Percentiles rank a stretch among this genome's conserved stretches.
phyloP scores from a whole-genome alignment of 2,113 vertebrate genomes.

The Hippopotamus amphibius region DNA sequence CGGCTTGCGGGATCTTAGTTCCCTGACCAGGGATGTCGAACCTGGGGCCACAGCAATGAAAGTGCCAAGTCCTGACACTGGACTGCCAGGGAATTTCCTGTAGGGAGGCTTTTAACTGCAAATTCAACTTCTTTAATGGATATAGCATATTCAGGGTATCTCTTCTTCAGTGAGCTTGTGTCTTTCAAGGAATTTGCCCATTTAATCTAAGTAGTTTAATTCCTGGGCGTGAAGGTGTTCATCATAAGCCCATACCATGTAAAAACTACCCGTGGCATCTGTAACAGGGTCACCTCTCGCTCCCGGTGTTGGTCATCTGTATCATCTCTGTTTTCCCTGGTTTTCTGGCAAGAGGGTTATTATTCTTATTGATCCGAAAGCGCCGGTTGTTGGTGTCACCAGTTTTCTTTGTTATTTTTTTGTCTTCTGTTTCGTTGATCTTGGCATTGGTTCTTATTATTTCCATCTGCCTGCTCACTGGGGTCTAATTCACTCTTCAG shows the following conservation, averaged over 20 bases:
- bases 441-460: fast-evolving
- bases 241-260: fast-evolving
- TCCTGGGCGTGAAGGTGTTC: fast-evolving
- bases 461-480: fast-evolving
- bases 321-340: not conserved
- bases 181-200: not conserved
- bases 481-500: not conserved
- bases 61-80: too few species aligned
- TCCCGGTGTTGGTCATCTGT: fast-evolving
- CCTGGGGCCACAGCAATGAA: too few species aligned
- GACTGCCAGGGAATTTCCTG: too few species aligned
- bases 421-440: not conserved
- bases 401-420: not conserved
- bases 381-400: not conserved
- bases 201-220: not conserved
- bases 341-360: not conserved
- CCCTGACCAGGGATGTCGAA: too few species aligned
- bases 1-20: too few species aligned
- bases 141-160: fast-evolving
- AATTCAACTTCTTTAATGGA: not conserved
- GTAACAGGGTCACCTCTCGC: fast-evolving
- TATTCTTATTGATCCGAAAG: not conserved
- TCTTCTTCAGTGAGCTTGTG: not conserved
- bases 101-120: not conserved
- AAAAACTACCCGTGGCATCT: fast-evolving